A percentile compares a stretch with the other conserved stretches of the same genome.
phyloP scores from a whole-genome alignment of 1,140 invertebrate genomes.

The Dreissena polymorpha region DNA sequence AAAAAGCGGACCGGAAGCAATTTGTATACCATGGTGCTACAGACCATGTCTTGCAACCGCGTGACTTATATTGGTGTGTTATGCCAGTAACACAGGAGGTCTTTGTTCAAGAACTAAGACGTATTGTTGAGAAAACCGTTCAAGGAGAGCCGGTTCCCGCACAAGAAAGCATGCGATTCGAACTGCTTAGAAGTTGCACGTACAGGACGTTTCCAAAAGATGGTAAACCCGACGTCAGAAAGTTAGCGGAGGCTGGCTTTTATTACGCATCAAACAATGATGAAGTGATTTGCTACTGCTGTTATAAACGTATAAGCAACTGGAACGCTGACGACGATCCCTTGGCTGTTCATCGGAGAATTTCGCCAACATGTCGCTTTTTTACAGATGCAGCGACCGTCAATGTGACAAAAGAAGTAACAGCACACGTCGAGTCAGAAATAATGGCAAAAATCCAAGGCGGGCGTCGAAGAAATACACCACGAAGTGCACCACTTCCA shows the following conservation, averaged over 20 bases:
- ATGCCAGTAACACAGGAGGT: too few relatives aligned
- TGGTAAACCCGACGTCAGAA: slow-evolving; percentile 12
- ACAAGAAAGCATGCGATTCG: slow-evolving; percentile 27
- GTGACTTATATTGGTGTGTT: too few relatives aligned
- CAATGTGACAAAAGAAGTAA: slow-evolving; percentile 3
- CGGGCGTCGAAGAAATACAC: too few relatives aligned
- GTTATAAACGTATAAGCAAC: slow-evolving; percentile 1
- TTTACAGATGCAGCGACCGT: slow-evolving; percentile 2
- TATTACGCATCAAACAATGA: slow-evolving; percentile 20
- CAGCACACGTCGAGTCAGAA: too few relatives aligned
- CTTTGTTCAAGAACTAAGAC: neutral
- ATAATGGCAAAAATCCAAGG: too few relatives aligned
- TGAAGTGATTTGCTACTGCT: slow-evolving; percentile 36
- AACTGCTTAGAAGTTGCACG: slow-evolving; percentile 24
- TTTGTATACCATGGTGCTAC: too few relatives aligned
- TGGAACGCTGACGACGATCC: slow-evolving; percentile 17
- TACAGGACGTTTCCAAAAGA: slow-evolving; percentile 2
- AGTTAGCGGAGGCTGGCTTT: slow-evolving; percentile 26
- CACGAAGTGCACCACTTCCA: too few relatives aligned
- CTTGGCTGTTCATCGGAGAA: slow-evolving; percentile 7
- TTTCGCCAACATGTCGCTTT: slow-evolving; percentile 31
- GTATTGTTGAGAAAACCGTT: slow-evolving; percentile 12
- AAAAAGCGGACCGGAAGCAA: too few relatives aligned
- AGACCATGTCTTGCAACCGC: too few relatives aligned
- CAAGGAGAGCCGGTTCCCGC: slow-evolving; percentile 22